These are phyloP conservation scores for Heliconius ethilla DNA, from an alignment of 2,888 invertebrate genomes.

Conservation along the genomic window DNA sequence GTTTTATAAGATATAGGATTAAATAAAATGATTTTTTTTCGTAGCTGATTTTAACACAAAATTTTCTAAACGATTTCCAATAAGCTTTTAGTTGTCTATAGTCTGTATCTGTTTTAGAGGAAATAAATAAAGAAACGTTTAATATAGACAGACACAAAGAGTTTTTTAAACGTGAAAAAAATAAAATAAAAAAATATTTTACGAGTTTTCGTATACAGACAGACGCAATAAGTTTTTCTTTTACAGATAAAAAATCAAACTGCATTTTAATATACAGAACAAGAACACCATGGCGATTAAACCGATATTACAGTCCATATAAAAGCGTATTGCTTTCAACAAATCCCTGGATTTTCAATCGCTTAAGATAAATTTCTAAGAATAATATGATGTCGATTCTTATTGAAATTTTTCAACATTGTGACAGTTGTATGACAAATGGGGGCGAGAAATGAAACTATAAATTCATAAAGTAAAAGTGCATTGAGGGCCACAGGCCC, in stretches of 20 bases:
- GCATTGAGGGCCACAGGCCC: conserved; percentile 65
- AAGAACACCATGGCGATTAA: neutral
- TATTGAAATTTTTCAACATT: conserved; percentile 47
- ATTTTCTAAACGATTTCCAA: too few relatives aligned
- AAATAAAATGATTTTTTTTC: too few relatives aligned
- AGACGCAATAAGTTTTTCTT: neutral
- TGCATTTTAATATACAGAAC: neutral
- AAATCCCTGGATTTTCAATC: neutral
- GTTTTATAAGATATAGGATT: too few relatives aligned
- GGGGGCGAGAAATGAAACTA: conserved; percentile 61
- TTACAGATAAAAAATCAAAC: neutral
- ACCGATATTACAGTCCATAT: conserved; percentile 8
- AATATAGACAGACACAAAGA: too few relatives aligned
- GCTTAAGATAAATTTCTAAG: conserved; percentile 13
- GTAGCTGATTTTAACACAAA: too few relatives aligned
- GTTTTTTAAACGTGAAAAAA: too few relatives aligned
- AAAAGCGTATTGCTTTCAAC: neutral
- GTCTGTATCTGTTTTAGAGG: neutral
- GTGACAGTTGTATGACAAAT: conserved; percentile 59
- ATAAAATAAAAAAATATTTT: neutral
- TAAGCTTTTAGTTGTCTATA: neutral
- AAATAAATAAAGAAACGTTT: neutral
- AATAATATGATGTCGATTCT: conserved; percentile 38
- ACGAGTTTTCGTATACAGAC: neutral
- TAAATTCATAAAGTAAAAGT: conserved; percentile 60